phyloP scores from a whole-genome alignment of 2,113 vertebrate species.

The Lepus europaeus region DNA sequence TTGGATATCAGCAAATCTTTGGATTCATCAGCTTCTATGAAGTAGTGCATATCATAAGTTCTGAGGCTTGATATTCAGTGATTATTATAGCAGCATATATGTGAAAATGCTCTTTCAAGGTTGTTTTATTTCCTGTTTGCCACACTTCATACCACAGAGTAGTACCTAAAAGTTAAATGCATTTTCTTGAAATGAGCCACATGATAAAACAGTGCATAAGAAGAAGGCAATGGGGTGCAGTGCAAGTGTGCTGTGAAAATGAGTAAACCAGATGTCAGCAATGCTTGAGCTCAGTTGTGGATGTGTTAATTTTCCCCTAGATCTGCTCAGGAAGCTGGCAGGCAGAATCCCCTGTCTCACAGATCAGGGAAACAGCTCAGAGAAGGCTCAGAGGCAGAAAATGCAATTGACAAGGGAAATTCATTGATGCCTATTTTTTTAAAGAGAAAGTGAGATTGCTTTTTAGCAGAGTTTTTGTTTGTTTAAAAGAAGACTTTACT shows the following conservation, averaged over 20 bases:
- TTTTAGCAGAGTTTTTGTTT: constrained; percentile 25
- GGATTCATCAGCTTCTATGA: constrained; percentile 9
- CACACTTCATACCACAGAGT: constrained; percentile 73
- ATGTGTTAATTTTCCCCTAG: constrained; percentile 64
- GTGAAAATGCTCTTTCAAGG: constrained; percentile 65
- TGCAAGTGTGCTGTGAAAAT: constrained; percentile 67
- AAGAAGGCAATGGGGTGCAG: constrained; percentile 64
- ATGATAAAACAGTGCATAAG: constrained; percentile 69
- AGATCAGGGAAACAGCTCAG: constrained; percentile 69
- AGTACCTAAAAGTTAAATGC: constrained; percentile 79
- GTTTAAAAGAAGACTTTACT: constrained; percentile 12
- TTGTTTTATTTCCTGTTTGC: constrained; percentile 76
- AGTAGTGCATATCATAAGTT: constrained; percentile 44
- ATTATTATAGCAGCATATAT: constrained; percentile 52
- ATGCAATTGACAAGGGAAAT: constrained; percentile 42
- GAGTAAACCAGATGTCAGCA: constrained; percentile 67
- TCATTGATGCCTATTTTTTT: constrained; percentile 16
- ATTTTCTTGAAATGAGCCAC: constrained; percentile 81
- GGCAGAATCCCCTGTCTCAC: constrained; percentile 57
- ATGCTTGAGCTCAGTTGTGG: constrained; percentile 65
- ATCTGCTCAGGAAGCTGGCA: constrained; percentile 69
- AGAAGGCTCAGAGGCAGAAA: constrained; percentile 73
- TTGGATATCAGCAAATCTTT: constrained; percentile 10
- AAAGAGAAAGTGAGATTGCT: constrained; percentile 24
- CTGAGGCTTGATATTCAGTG: constrained; percentile 61